A percentile compares a stretch with the other conserved stretches of the same genome.
Evolutionary conservation across 1,140 invertebrate species (phyloP).

Genomic region (Neodiprion lecontei): DNA sequence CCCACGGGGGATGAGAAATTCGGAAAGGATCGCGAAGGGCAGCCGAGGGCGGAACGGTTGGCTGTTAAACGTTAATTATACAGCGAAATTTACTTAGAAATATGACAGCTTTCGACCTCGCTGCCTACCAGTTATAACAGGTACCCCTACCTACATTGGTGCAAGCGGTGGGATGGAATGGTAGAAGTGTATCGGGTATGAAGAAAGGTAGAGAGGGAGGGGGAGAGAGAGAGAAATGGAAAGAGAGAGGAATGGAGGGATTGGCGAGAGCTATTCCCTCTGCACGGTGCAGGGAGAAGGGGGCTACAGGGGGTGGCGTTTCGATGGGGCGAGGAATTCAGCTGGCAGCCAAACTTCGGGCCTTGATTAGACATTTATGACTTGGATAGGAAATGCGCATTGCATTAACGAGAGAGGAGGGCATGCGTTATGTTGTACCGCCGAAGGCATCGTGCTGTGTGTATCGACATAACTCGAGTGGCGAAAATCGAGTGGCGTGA

Average conservation of each 20-base stretch:
- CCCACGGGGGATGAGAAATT: neutral
- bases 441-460: too few relatives aligned
- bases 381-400: constrained; percentile 29
- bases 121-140: neutral
- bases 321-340: neutral
- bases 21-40: constrained; percentile 17
- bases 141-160: too few relatives aligned
- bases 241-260: constrained; percentile 20
- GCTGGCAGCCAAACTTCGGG: constrained; percentile 29
- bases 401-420: constrained; percentile 20
- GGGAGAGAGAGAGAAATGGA: constrained; percentile 8
- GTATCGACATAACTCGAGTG: too few relatives aligned
- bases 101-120: constrained; percentile 18
- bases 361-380: constrained; percentile 42
- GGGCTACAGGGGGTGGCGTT: neutral
- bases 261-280: constrained; percentile 33
- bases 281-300: constrained; percentile 31
- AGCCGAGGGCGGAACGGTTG: constrained; percentile 4
- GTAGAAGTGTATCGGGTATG: neutral
- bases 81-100: constrained; percentile 35
- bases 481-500: too few relatives aligned
- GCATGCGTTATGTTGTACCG: neutral
- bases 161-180: too few relatives aligned
- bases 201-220: neutral
- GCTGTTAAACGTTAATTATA: constrained; percentile 28